Base-by-base conservation (phyloP, 2,113 vertebrate species). In the Anas platyrhynchos region DNA sequence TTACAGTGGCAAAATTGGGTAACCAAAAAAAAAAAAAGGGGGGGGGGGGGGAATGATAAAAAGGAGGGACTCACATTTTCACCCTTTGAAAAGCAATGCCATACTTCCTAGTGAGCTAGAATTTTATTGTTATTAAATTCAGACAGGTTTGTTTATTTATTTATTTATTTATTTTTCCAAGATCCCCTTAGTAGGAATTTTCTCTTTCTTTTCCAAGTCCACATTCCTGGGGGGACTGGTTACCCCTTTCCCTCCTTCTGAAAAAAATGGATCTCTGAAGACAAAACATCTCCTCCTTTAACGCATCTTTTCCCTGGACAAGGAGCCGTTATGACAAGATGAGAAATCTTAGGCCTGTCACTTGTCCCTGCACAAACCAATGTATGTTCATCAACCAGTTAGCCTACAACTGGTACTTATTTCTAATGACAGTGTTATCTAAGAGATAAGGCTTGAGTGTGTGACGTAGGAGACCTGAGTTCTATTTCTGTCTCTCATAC, bases 101-200 rank as follows among this genome's bases (percentile, higher is more conserved):
- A 1, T 32, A 43, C 9, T 29, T 76, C 1, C 21, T 55, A 26
- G 1, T 34, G 54, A 72, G 1, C 21, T 4, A 6, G 32, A 78
- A 36, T n/a, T 11, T 36, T 1, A 4, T 22, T 46, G 52, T 32
- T 81, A 4, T 16, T 59, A 7, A 41, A 54, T 29, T 52, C 17
- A 58, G 12, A 8, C 31, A 23, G 14, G 4, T n/a, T 71, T 18
- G 1, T 71, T 29, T 34, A 14, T 15, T 34, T 13, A 38, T 23
- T 41, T 48, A 7, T 71, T 48, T 48, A n/a, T 44, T 84, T 66
- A 4, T 17, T 55, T 43, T 4, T 7, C 6, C 21, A 25, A 41
- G 6, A 27, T 41, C 16, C 3, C n/a, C 5, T 34, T 23, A 16
- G 7, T 6, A 20, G 62, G 34, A 44, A 73, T 88, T 38, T 38